Base-by-base conservation (phyloP, 2,888 invertebrate species). In the Agrilus biguttatus region DNA sequence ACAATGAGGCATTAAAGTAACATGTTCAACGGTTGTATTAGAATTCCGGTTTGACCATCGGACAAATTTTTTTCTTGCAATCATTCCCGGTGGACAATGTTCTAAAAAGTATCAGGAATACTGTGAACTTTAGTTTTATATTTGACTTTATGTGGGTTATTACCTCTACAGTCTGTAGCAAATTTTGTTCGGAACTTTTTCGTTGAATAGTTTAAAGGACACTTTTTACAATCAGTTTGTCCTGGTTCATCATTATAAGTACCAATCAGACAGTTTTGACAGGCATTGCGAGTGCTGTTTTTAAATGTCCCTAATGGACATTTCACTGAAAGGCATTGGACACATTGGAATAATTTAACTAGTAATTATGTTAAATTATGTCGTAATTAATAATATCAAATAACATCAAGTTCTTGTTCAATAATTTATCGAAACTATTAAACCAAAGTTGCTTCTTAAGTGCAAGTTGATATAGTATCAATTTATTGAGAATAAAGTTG, bases 251-350 rank as follows among this genome's bases (percentile, higher is more conserved):
- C 68, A 51, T 77, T 79, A 54, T 74, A 81, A n/a, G 67, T 69
- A 2, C 79, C 79, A 40, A 71, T 60, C 8, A 66, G 63, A 55
- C 81, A 81, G 28, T 72, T 65, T 46, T 73, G 70, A 51, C 80
- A 81, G n/a, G 58, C 59, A 48, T 69, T 66, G 5, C 57, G 61
- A 1, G 69, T 65, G 3, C 63, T 60, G 56, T 78, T 73, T 56
- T 74, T 76, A 57, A 74, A 78, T 1, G 78, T 77, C 12, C 81
- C 81, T 47, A 69, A 61, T 3, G 80, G 77, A 55, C 81, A 81
- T 56, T 73, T 71, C 6, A 78, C 80, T 63, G 43, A 43, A 56
- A 56, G 38, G 28, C 13, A n/a, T 14, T 14, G 21, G 14, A 10
- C 8, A 38, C 17, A 5, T 38, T 14, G 23, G 10, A 19, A 14